A percentile compares a stretch with the other conserved stretches of the same genome.
phyloP scores from a whole-genome alignment of 2,888 invertebrate genomes.

The Microctonus brassicae region DNA sequence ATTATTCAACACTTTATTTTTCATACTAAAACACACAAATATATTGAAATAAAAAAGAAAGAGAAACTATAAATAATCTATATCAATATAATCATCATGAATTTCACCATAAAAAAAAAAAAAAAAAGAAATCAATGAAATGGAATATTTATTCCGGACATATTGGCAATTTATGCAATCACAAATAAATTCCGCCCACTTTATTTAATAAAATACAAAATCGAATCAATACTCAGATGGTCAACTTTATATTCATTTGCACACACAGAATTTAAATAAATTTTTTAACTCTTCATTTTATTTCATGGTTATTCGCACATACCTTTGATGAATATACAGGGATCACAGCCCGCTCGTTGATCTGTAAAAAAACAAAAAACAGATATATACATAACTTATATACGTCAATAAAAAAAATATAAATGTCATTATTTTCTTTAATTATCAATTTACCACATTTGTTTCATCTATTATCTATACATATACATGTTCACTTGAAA shows the following conservation, averaged over 20 bases:
- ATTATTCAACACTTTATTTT: background rate
- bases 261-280: background rate
- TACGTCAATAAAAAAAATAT: background rate
- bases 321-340: constrained; percentile 41
- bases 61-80: background rate
- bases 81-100: background rate
- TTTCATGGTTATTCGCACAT: constrained; percentile 6
- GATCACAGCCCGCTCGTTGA: constrained; percentile 37
- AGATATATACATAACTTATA: constrained; percentile 23
- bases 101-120: background rate
- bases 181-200: background rate
- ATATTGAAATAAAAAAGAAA: background rate
- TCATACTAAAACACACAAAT: background rate
- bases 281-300: background rate
- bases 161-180: background rate
- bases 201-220: background rate
- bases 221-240: background rate
- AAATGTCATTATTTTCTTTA: too few relatives aligned
- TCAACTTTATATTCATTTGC: background rate
- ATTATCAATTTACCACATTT: too few relatives aligned
- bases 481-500: background rate
- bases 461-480: background rate
- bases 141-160: background rate
- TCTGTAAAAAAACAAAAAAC: constrained; percentile 37
- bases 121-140: background rate